Percentiles rank a stretch among this genome's conserved stretches.
These are phyloP conservation scores for Caenorhabditis virilis DNA, from an alignment of 2,888 invertebrate species.

Conservation along the genomic window DNA sequence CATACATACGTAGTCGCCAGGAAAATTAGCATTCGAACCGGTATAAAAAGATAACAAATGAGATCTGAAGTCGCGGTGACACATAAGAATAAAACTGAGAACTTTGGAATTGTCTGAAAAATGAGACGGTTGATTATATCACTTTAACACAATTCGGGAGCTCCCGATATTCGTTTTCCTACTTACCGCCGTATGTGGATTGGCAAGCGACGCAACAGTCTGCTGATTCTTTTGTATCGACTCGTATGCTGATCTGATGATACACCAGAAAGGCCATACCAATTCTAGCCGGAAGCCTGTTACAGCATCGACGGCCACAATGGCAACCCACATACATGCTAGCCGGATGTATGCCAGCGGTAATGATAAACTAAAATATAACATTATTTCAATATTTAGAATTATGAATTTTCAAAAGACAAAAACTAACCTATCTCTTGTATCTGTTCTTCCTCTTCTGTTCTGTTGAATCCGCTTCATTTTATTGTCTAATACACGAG, in stretches of 20 bases:
- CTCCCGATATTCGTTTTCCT: neutral
- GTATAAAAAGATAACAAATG: slow-evolving; percentile 98
- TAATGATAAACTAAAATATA: slow-evolving; percentile 31
- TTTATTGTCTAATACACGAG: slow-evolving; percentile 21
- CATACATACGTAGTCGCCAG: slow-evolving; percentile 82
- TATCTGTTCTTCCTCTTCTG: slow-evolving; percentile 19
- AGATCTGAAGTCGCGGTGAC: slow-evolving; percentile 96
- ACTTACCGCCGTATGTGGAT: slow-evolving; percentile 38
- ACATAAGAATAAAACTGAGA: slow-evolving; percentile 96
- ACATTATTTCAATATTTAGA: neutral
- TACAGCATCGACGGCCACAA: slow-evolving; percentile 71
- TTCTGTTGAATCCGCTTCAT: slow-evolving; percentile 28
- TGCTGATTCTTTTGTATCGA: slow-evolving; percentile 93
- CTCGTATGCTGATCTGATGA: slow-evolving; percentile 91
- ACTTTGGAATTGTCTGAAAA: slow-evolving; percentile 85
- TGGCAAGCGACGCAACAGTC: slow-evolving; percentile 37
- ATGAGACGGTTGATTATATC: neutral
- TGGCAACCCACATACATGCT: slow-evolving; percentile 50
- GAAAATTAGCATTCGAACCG: slow-evolving; percentile 74
- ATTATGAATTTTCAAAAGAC: neutral
- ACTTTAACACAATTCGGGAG: neutral
- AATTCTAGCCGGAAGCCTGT: slow-evolving; percentile 98
- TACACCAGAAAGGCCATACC: slow-evolving; percentile 97
- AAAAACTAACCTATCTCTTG: slow-evolving; percentile 12
- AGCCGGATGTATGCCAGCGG: slow-evolving; percentile 54